Evolutionary conservation across 2,113 vertebrate species (phyloP).

Genomic region (Lonchura striata): DNA sequence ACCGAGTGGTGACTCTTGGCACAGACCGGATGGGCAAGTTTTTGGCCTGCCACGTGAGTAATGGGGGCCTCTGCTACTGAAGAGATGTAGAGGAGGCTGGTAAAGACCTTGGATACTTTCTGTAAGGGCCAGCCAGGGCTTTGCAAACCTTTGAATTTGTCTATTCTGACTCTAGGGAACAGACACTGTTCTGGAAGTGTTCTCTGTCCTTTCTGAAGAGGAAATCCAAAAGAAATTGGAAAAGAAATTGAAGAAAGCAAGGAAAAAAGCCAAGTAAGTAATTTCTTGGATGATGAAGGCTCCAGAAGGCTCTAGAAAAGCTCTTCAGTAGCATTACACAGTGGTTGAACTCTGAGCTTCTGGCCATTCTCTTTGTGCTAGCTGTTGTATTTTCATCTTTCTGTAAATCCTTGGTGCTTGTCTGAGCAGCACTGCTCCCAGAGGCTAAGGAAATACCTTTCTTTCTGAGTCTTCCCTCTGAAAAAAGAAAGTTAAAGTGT

Average conservation of each 20-base stretch:
- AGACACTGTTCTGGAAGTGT: constrained; percentile 86
- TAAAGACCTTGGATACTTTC: neutral
- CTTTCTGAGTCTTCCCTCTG: neutral
- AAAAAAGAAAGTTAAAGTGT: neutral
- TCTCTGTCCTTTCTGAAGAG: constrained; percentile 83
- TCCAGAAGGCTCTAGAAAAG: neutral
- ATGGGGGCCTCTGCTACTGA: neutral
- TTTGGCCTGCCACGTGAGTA: constrained; percentile 92
- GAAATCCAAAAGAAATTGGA: constrained; percentile 85
- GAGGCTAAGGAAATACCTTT: neutral
- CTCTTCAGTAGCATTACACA: neutral
- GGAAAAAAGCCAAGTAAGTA: constrained; percentile 84
- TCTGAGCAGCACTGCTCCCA: neutral
- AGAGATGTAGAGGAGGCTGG: neutral
- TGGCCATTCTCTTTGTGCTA: neutral
- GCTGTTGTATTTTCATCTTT: neutral
- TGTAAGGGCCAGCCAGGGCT: neutral
- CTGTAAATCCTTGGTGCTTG: neutral
- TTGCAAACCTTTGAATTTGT: neutral
- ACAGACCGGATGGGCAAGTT: constrained; percentile 80
- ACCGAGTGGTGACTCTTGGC: constrained; percentile 84
- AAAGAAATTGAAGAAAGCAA: constrained; percentile 88
- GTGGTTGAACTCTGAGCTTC: neutral
- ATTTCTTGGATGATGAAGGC: neutral
- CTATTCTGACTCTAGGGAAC: constrained; percentile 77